Evolutionary conservation across 2,113 vertebrate species (phyloP).

Genomic region (Emydocephalus ijimae): DNA sequence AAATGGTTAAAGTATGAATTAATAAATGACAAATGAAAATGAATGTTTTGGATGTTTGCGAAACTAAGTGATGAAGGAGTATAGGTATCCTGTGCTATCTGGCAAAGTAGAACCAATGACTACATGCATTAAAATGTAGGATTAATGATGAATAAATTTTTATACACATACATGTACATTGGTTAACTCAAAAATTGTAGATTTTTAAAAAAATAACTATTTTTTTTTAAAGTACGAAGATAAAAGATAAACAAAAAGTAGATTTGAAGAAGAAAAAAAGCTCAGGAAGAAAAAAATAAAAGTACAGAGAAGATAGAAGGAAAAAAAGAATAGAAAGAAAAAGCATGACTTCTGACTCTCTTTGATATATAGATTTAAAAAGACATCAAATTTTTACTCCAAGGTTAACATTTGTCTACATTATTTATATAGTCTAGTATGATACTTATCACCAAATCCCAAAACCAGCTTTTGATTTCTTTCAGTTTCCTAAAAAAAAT

Average conservation of each 20-base stretch:
- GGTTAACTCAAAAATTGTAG: not conserved
- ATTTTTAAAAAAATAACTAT: not conserved
- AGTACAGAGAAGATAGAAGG: not conserved
- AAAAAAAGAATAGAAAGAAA: not conserved
- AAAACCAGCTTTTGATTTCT: not conserved
- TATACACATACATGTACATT: not conserved
- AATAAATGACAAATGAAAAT: not conserved
- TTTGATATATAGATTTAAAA: not conserved
- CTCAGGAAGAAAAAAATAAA: not conserved
- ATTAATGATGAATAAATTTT: not conserved
- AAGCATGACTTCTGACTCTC: not conserved
- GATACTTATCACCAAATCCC: not conserved
- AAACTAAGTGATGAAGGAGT: not conserved
- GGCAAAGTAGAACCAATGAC: not conserved
- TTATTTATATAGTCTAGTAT: not conserved
- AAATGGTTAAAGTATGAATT: not conserved
- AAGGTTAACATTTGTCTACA: not conserved
- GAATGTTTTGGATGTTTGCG: not conserved
- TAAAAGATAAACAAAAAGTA: not conserved
- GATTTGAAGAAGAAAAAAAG: not conserved
- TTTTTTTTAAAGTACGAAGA: not conserved
- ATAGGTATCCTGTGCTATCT: not conserved
- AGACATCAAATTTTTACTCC: not conserved
- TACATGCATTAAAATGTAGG: not conserved
- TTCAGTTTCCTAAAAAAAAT: not conserved